Evolutionary conservation across 2,113 vertebrate genomes (phyloP).

Genomic region (Halichoeres trimaculatus): DNA sequence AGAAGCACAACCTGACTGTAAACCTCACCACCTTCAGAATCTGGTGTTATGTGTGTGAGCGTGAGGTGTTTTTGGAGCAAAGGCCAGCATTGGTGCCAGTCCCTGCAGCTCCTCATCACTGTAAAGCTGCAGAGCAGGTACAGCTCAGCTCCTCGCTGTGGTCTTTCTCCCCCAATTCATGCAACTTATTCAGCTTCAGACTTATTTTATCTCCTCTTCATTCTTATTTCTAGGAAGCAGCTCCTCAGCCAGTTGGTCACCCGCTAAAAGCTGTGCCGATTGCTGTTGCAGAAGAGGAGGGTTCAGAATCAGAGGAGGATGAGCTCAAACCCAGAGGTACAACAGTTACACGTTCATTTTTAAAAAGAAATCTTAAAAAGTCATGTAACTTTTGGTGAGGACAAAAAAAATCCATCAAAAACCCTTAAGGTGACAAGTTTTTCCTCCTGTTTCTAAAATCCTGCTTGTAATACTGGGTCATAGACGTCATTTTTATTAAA

Average conservation of each 20-base stretch:
- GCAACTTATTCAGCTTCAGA: neutral
- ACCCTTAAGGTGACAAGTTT: neutral
- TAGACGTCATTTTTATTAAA: neutral
- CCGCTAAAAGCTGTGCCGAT: slow-evolving; percentile 92
- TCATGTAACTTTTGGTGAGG: too few relatives aligned
- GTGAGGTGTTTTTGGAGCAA: slow-evolving; percentile 94
- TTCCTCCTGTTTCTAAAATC: neutral
- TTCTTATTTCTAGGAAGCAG: slow-evolving; percentile 81
- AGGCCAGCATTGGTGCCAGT: slow-evolving; percentile 73
- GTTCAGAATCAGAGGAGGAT: slow-evolving; percentile 96
- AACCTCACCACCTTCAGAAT: slow-evolving; percentile 96
- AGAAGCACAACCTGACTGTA: slow-evolving; percentile 96
- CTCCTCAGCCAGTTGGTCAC: slow-evolving; percentile 75
- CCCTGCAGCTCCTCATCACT: slow-evolving; percentile 63
- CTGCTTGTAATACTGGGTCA: neutral
- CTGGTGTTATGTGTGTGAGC: slow-evolving; percentile 97
- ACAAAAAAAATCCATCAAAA: neutral
- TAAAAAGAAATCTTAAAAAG: too few relatives aligned
- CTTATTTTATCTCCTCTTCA: slow-evolving; percentile 3
- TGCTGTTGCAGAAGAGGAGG: slow-evolving; percentile 94
- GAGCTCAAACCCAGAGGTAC: slow-evolving; percentile 97
- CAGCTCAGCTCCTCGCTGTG: neutral
- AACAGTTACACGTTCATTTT: neutral
- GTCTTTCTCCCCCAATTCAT: neutral
- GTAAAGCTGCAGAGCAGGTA: slow-evolving; percentile 86